Percentiles rank a stretch among this genome's conserved stretches.
Conservation (phyloP, 1,140 invertebrate species). For the Pseudomyrmex cubaensis region DNA sequence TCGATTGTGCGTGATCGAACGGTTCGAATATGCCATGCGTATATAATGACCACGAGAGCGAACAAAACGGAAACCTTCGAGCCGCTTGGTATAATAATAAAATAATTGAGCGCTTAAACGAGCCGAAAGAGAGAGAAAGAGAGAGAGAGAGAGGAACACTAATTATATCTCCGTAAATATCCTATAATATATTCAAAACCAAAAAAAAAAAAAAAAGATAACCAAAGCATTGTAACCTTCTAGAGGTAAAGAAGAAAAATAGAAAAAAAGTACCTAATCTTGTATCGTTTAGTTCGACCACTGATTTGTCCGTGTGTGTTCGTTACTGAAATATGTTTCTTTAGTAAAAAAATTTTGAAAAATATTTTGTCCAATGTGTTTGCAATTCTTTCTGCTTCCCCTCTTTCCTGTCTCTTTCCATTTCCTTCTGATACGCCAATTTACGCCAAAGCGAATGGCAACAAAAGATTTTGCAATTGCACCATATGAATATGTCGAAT, state of each 20-base stretch:
- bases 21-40: neutral
- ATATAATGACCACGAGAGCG: conserved; percentile 47
- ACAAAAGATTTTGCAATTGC: neutral
- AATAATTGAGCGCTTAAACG: conserved; percentile 69
- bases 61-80: conserved; percentile 60
- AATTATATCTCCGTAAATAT: conserved; percentile 80
- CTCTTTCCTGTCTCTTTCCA: neutral
- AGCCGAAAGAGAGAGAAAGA: conserved; percentile 31
- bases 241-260: conserved; percentile 76
- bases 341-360: conserved; percentile 81
- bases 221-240: conserved; percentile 81
- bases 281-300: conserved; percentile 81
- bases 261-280: conserved; percentile 81
- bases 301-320: conserved; percentile 83
- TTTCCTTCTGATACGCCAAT: neutral
- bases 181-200: conserved; percentile 80
- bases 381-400: neutral
- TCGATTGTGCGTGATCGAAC: conserved; percentile 57
- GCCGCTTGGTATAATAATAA: conserved; percentile 66
- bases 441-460: neutral
- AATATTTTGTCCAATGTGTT: conserved; percentile 42
- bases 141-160: conserved; percentile 66
- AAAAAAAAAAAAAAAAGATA: conserved; percentile 74
- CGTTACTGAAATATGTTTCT: conserved; percentile 83
- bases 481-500: neutral